Evolutionary conservation across 2,113 vertebrate genomes (phyloP).

Genomic region (Bujurquina vittata): DNA sequence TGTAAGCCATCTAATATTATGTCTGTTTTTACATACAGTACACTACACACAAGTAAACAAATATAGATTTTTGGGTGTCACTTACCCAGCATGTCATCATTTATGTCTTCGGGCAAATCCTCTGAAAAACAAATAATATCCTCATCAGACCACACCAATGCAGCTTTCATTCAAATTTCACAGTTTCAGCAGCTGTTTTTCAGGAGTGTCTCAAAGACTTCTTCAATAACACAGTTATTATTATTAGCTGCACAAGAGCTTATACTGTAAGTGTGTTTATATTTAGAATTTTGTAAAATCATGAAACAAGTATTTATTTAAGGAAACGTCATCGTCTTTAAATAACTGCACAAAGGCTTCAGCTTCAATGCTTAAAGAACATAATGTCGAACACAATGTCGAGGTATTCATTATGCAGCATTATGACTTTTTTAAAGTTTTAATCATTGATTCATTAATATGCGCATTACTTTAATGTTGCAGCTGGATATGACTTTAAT

Average conservation of each 20-base stretch:
- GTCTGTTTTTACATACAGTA: neutral
- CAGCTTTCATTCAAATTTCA: neutral
- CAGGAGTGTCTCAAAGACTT: too few species aligned
- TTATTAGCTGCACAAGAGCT: too few species aligned
- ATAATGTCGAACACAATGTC: neutral
- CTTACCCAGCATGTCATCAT: constrained; percentile 39
- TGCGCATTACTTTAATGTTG: too few species aligned
- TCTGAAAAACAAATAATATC: constrained; percentile 47
- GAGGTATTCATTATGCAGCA: neutral
- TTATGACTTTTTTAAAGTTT: too few species aligned
- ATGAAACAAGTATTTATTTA: too few species aligned
- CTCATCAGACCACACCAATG: neutral
- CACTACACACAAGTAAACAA: neutral
- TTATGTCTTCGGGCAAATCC: constrained; percentile 30
- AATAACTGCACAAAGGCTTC: too few species aligned
- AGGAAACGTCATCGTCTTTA: too few species aligned
- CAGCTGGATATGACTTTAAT: too few species aligned
- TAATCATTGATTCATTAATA: neutral
- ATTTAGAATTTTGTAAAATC: too few species aligned
- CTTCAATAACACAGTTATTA: too few species aligned
- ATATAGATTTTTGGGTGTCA: neutral
- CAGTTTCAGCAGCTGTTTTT: too few species aligned
- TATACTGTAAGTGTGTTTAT: too few species aligned
- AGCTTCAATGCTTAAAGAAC: neutral
- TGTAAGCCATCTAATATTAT: rapidly evolving